Evolutionary conservation across 2,888 invertebrate genomes (phyloP), one percentile per base, ranked within the genome.

Genomic region (Pristionchus mayeri): DNA sequence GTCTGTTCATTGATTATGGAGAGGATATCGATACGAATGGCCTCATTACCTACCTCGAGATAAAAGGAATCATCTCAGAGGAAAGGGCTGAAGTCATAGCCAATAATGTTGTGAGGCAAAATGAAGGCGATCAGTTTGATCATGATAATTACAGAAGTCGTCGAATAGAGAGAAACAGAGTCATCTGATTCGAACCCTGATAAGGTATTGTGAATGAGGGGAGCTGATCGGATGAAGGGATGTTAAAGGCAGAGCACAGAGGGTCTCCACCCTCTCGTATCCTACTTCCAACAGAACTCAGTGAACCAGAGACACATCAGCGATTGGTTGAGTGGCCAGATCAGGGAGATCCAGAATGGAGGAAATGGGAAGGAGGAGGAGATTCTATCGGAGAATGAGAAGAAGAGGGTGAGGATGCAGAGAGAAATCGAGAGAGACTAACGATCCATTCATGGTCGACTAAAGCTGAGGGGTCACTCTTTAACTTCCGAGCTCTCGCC

Each of bases 21-120:
- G 21, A 75, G 18, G 84, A 84, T 82, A 85, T 86, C 24, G 84
- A 86, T 63, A 34, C 84, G 34, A 54, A 44, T 3, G 85, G 75
- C 18, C 67, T 84, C 2, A 54, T 82, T 27, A 50, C 52, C 16
- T 86, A 57, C 75, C 57, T 86, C 44, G 85, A 86, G 40, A 48
- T 84, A 21, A n/a, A 24, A 18, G 67, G 71, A 24, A 52, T 84
- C 24, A 54, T 86, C n/a, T 67, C 85, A 1, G 60, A 60, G 7
- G 75, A 83, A 18, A 60, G 63, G 27, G 67, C 84, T 16, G 71
- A 84, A 24, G 11, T 34, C 27, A 84, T 86, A 9, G 21, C 67
- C 34, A n/a, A 13, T 21, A 71, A 63, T 57, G 57, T 27, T 30
- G 71, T 76, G 16, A 76, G 37, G 2, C 24, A 50, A 21, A 48